Evolutionary conservation across 2,113 vertebrate genomes (phyloP).

Genomic region (Ursus arctos): DNA sequence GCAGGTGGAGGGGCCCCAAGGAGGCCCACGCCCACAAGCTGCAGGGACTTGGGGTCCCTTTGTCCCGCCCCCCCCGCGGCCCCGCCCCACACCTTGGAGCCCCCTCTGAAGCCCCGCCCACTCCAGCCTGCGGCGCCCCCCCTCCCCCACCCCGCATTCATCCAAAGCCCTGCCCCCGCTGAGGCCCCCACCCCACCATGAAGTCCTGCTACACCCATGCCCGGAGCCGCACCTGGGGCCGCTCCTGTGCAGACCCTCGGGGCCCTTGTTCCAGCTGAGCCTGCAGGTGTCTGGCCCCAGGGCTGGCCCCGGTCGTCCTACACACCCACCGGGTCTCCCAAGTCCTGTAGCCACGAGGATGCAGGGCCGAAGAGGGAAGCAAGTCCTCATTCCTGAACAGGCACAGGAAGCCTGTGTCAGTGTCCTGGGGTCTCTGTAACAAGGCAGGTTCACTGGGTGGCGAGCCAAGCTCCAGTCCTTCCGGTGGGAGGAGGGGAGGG

Average conservation of each 20-base stretch:
- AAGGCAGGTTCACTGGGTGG: not conserved
- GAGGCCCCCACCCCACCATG: not conserved
- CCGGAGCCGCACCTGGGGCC: not conserved
- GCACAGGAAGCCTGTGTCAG: not conserved
- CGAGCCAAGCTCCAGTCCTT: fast-evolving
- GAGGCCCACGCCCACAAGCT: too few relatives aligned
- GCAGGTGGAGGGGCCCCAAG: too few relatives aligned
- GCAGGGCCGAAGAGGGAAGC: too few relatives aligned
- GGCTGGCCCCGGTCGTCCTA: not conserved
- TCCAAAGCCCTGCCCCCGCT: too few relatives aligned
- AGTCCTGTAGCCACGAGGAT: not conserved
- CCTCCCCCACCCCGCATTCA: too few relatives aligned
- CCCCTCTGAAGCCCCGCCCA: not conserved
- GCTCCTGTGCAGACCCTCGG: too few relatives aligned
- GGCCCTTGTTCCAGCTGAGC: not conserved
- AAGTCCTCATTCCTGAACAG: not conserved
- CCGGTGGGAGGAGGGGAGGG: not conserved
- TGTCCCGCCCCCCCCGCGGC: not conserved
- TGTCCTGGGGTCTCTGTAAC: not conserved
- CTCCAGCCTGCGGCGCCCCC: too few relatives aligned
- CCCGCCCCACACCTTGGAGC: too few relatives aligned
- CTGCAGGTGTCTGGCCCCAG: not conserved
- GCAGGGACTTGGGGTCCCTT: not conserved
- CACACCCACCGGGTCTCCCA: not conserved
- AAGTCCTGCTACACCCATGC: fast-evolving